A percentile compares a stretch with the other conserved stretches of the same genome.
These are phyloP conservation scores for Ascidia mentula DNA, from an alignment of 23 tunicate genomes.

Conservation along the genomic window DNA sequence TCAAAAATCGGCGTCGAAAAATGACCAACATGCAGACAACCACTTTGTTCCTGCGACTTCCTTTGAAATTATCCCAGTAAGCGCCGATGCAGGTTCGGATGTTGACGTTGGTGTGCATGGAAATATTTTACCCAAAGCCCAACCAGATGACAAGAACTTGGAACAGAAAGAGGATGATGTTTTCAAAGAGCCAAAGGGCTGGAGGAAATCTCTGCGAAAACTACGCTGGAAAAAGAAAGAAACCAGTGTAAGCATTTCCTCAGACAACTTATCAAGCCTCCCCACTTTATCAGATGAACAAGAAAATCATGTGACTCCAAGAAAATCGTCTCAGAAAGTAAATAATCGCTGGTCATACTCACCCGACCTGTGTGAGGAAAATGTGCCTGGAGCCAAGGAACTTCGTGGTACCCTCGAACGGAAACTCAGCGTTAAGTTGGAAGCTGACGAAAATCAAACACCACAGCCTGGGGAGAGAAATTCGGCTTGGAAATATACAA, in stretches of 20 bases:
- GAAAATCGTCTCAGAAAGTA: constrained; percentile 8
- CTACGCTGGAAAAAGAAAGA: constrained; percentile 37
- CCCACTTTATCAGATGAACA: constrained; percentile 9
- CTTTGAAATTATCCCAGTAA: not conserved
- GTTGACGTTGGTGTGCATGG: not conserved
- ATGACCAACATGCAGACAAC: constrained; percentile 6
- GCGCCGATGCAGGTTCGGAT: not conserved
- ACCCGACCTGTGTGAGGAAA: constrained; percentile 54
- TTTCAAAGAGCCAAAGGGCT: constrained; percentile 54
- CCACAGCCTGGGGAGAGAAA: not conserved
- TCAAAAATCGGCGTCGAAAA: constrained; percentile 15
- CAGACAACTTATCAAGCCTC: constrained; percentile 39
- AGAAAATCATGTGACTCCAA: not conserved
- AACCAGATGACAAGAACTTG: not conserved
- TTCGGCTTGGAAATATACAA: not conserved
- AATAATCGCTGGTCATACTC: constrained; percentile 80
- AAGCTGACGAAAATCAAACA: constrained; percentile 28
- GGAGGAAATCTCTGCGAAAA: constrained; percentile 75
- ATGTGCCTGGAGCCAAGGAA: constrained; percentile 60
- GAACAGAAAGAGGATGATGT: constrained; percentile 8
- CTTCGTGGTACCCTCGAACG: constrained; percentile 44
- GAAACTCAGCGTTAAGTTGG: constrained; percentile 46
- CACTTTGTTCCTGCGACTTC: not conserved
- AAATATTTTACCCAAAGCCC: not conserved
- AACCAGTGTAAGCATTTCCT: constrained; percentile 35